Conservation (phyloP, 2,888 invertebrate species). For the Gonocerus acuteangulatus region DNA sequence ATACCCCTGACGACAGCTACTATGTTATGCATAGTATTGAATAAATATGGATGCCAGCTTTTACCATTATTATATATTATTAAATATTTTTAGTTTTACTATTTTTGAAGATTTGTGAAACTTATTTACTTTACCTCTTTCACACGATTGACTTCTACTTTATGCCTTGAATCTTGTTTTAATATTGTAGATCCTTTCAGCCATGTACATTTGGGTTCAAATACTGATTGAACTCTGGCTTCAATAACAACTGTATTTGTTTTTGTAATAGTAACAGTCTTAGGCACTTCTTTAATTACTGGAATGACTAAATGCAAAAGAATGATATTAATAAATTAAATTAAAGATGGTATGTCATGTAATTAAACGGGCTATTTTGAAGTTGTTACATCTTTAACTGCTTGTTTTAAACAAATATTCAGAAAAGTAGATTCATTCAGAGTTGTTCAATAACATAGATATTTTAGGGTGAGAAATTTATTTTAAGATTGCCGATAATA, state of each 20-base stretch:
- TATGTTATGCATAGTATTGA: too few species aligned
- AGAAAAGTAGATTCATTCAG: too few species aligned
- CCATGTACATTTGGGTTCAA: slow-evolving; percentile 89
- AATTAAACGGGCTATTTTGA: background rate
- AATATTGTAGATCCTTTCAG: slow-evolving; percentile 77
- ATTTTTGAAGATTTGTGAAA: too few species aligned
- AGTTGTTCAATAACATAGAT: too few species aligned
- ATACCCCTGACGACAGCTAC: too few species aligned
- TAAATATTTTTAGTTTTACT: too few species aligned
- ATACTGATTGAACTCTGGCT: slow-evolving; percentile 86
- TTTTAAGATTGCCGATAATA: too few species aligned
- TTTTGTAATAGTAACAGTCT: slow-evolving; percentile 82
- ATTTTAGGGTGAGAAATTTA: too few species aligned
- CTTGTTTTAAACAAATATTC: too few species aligned
- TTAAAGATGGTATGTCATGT: background rate
- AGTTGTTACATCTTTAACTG: too few species aligned
- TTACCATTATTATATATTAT: too few species aligned
- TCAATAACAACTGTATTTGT: slow-evolving; percentile 89
- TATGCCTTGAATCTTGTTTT: slow-evolving; percentile 66
- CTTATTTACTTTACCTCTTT: slow-evolving; percentile 65
- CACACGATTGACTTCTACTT: slow-evolving; percentile 67
- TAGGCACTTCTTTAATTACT: slow-evolving; percentile 87
- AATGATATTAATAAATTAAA: background rate
- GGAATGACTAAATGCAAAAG: slow-evolving; percentile 64
- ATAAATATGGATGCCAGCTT: too few species aligned